phyloP scores from a whole-genome alignment of 1,140 invertebrate species.

The Anastatus disparis region DNA sequence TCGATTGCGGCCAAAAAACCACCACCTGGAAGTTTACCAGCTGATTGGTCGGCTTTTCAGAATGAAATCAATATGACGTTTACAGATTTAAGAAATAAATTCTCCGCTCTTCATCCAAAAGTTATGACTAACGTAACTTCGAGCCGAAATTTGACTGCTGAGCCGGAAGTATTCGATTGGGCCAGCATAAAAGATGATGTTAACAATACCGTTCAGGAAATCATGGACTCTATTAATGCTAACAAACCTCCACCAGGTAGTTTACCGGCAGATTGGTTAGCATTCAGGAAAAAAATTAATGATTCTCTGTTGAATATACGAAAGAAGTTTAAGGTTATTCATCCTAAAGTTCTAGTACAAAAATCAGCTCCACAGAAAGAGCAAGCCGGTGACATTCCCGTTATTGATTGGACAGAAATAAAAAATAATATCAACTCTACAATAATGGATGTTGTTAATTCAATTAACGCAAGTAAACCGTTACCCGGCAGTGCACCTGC shows the following conservation, averaged over 20 bases:
- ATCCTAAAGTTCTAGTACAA: not conserved
- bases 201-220: slow-evolving; percentile 25
- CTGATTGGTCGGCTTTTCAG: slow-evolving; percentile 42
- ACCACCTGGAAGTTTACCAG: not conserved
- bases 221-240: slow-evolving; percentile 12
- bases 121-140: not conserved
- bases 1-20: not conserved
- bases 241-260: not conserved
- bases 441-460: slow-evolving; percentile 23
- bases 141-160: not conserved
- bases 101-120: slow-evolving; percentile 10
- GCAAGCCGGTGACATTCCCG: not conserved
- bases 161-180: slow-evolving; percentile 11
- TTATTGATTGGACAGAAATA: slow-evolving; percentile 26
- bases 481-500: not conserved
- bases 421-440: slow-evolving; percentile 33
- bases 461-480: not conserved
- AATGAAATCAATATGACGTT: slow-evolving; percentile 43
- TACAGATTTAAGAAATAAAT: slow-evolving; percentile 41
- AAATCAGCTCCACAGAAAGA: not conserved
- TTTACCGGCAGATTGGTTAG: slow-evolving; percentile 33
- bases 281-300: slow-evolving; percentile 41
- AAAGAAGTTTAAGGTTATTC: slow-evolving; percentile 25
- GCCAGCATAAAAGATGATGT: slow-evolving; percentile 24
- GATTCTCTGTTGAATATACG: slow-evolving; percentile 40